phyloP scores from a whole-genome alignment of 2,888 invertebrate genomes.

The Tridacna crocea region DNA sequence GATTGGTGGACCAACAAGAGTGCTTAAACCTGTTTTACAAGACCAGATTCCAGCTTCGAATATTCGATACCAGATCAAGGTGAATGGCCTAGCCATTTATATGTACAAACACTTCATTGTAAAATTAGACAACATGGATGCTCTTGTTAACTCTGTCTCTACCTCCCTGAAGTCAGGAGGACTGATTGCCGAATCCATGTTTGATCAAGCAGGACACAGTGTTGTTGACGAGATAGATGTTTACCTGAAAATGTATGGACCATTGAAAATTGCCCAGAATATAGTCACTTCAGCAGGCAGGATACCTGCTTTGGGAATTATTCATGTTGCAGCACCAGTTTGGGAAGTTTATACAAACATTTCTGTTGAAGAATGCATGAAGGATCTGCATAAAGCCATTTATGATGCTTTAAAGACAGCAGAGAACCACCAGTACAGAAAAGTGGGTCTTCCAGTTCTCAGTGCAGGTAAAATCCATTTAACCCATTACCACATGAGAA shows the following conservation, averaged over 20 bases:
- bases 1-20: constrained; percentile 22
- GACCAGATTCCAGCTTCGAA: constrained; percentile 23
- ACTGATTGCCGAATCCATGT: constrained; percentile 31
- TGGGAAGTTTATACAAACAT: constrained; percentile 49
- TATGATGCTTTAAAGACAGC: constrained; percentile 58
- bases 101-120: constrained; percentile 57
- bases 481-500: no score
- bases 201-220: constrained; percentile 47
- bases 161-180: constrained; percentile 44
- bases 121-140: constrained; percentile 53
- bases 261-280: constrained; percentile 35
- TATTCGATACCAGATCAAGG: constrained; percentile 54
- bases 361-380: constrained; percentile 52
- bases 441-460: constrained; percentile 53
- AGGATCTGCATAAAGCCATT: constrained; percentile 55
- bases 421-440: constrained; percentile 58
- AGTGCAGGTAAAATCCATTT: constrained; percentile 40
- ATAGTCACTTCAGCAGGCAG: constrained; percentile 58
- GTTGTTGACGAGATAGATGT: constrained; percentile 51
- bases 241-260: constrained; percentile 47
- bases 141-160: constrained; percentile 50
- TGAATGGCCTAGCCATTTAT: constrained; percentile 57
- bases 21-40: constrained; percentile 31
- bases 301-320: constrained; percentile 51
- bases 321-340: constrained; percentile 53